phyloP scores from a whole-genome alignment of 2,888 invertebrate genomes.

The Dendrolimus houi region DNA sequence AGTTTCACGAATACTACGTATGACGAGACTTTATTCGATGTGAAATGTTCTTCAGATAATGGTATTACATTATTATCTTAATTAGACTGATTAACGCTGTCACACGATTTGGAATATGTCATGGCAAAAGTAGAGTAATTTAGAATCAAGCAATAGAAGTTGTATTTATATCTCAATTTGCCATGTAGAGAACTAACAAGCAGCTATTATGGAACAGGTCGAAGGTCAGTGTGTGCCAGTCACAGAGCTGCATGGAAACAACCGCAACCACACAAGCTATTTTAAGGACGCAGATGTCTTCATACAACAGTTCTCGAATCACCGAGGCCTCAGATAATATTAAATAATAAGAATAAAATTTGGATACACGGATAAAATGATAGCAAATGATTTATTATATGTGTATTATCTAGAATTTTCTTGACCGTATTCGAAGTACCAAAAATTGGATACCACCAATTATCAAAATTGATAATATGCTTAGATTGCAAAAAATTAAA shows the following conservation, averaged over 20 bases:
- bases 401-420: constrained; percentile 13
- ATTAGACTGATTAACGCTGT: no score
- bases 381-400: constrained; percentile 12
- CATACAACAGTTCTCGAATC: constrained; percentile 17
- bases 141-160: no score
- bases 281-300: constrained; percentile 5
- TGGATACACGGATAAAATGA: constrained; percentile 15
- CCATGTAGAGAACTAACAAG: no score
- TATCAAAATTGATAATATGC: background rate
- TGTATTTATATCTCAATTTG: no score
- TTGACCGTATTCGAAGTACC: constrained; percentile 2
- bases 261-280: constrained; percentile 10
- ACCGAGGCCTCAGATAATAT: constrained; percentile 11
- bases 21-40: no score
- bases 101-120: no score
- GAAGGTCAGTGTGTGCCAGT: constrained; percentile 21
- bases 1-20: no score
- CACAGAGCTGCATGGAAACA: constrained; percentile 20
- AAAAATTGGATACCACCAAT: background rate
- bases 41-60: no score
- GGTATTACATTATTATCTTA: no score
- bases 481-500: no score
- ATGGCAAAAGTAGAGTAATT: no score
- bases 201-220: constrained; percentile 9
- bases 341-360: constrained; percentile 8